Evolutionary conservation across 2,113 vertebrate species (phyloP), one percentile per base, ranked within the genome.

Genomic region (Syngnathus scovelli): DNA sequence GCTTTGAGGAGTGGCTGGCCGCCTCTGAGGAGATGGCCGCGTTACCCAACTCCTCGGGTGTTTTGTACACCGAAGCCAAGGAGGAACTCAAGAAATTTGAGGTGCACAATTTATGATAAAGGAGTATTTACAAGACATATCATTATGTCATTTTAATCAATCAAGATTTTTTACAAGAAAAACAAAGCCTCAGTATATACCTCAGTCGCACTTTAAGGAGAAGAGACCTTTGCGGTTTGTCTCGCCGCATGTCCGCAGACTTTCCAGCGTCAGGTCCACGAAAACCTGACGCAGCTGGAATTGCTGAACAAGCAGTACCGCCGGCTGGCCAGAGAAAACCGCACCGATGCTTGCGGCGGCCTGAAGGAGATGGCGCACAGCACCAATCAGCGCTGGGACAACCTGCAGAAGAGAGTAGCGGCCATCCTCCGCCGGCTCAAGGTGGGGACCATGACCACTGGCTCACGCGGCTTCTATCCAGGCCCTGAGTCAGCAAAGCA

Each of bases 71-170:
- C 0, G 88, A 95, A 58, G 96, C 96, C 83, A 98, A 98, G 79
- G 96, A 99, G 77, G 98, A 99, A 55, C 91, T 98, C 18, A 98
- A 99, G 92, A 99, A 95, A 85, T 99, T 99, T 89, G 96, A 99
- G 95, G 97, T 98, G 87, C 63, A 4, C 6, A 1, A 13, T 9
- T 36, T 41, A 11, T n/a, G 12, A n/a, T 9, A 12, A 11, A 38
- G 44, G 48, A 51, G 19, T 51, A 33, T 19, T 51, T 8, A 19
- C 2, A 19, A 51, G 19, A n/a, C 19, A 19, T 3, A 18, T 48
- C 46, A 7, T 48, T 15, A 44, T 44, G 12, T 46, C 5, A 46
- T 13, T 33, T 33, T 33, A 33, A 33, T 33, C 27, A 33, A 33
- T 33, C 27, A 33, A 33, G 27, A 33, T 33, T 33, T 33, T 46